Conservation (phyloP, 2,888 invertebrate species). For the Folsomia candida region DNA sequence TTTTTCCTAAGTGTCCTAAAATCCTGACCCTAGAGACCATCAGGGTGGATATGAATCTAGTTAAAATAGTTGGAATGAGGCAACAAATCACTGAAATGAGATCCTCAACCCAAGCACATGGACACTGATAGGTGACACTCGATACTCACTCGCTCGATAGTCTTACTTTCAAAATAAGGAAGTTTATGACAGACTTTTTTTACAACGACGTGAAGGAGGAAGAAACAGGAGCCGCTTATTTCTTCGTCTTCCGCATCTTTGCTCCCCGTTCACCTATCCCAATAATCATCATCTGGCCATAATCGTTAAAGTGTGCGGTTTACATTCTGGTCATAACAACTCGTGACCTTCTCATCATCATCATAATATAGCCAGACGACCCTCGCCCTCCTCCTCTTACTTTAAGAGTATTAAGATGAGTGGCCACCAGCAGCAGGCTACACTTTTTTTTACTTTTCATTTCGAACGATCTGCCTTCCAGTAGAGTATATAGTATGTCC, state of each 20-base stretch:
- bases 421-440: background rate
- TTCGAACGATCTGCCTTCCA: too few species aligned
- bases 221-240: slow-evolving; percentile 20
- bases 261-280: slow-evolving; percentile 4
- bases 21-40: slow-evolving; percentile 19
- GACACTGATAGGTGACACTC: slow-evolving; percentile 16
- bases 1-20: slow-evolving; percentile 1
- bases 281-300: slow-evolving; percentile 24
- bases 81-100: slow-evolving; percentile 37
- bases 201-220: slow-evolving; percentile 8
- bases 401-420: background rate
- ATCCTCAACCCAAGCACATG: slow-evolving; percentile 36
- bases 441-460: background rate
- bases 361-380: background rate
- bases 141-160: background rate
- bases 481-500: too few species aligned
- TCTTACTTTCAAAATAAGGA: slow-evolving; percentile 15
- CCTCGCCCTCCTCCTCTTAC: background rate
- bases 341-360: slow-evolving; percentile 1
- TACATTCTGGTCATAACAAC: slow-evolving; percentile 22
- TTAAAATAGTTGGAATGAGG: slow-evolving; percentile 30
- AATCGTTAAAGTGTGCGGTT: slow-evolving; percentile 48
- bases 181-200: slow-evolving; percentile 22
- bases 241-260: slow-evolving; percentile 36
- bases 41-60: slow-evolving; percentile 6